Evolutionary conservation across 2,797 vertebrate genomes (phyloP).

Genomic region (Simalia tracyae): DNA sequence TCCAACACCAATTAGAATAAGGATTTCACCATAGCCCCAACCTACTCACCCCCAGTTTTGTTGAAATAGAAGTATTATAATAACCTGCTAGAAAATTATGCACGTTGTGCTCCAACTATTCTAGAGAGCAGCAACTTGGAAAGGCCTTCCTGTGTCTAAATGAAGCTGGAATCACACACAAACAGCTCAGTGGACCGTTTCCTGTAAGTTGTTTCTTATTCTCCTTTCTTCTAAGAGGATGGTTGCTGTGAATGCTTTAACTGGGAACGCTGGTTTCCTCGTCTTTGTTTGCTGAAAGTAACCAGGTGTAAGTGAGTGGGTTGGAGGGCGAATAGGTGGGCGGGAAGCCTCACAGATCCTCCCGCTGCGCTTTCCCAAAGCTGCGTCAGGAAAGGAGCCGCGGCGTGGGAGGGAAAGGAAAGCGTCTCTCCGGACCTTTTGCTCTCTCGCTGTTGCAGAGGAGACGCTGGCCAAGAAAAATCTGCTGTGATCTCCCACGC

Average conservation of each 20-base stretch:
- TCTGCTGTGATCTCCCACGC: slow-evolving; percentile 68
- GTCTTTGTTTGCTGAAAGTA: background rate
- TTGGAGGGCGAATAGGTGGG: background rate
- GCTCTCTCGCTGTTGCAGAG: background rate
- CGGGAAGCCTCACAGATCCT: background rate
- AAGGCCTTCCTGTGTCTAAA: background rate
- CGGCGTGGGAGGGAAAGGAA: slow-evolving; percentile 28
- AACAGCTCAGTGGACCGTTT: background rate
- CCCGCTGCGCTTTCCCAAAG: slow-evolving; percentile 7
- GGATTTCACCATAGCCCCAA: background rate
- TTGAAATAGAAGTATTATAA: background rate
- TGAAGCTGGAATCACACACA: background rate
- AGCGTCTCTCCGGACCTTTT: slow-evolving; percentile 49
- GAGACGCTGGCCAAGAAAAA: slow-evolving; percentile 39
- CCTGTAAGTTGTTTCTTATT: background rate
- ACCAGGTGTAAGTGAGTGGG: background rate
- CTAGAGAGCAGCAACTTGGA: background rate
- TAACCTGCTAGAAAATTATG: background rate
- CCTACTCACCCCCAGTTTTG: background rate
- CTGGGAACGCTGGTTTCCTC: background rate
- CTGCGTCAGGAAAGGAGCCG: background rate
- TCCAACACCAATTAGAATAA: background rate
- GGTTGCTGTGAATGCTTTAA: background rate
- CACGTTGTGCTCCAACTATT: background rate
- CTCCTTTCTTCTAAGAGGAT: background rate